A percentile compares a stretch with the other conserved stretches of the same genome.
Evolutionary conservation across 1,140 invertebrate genomes (phyloP).

Genomic region (Penaeus vannamei): DNA sequence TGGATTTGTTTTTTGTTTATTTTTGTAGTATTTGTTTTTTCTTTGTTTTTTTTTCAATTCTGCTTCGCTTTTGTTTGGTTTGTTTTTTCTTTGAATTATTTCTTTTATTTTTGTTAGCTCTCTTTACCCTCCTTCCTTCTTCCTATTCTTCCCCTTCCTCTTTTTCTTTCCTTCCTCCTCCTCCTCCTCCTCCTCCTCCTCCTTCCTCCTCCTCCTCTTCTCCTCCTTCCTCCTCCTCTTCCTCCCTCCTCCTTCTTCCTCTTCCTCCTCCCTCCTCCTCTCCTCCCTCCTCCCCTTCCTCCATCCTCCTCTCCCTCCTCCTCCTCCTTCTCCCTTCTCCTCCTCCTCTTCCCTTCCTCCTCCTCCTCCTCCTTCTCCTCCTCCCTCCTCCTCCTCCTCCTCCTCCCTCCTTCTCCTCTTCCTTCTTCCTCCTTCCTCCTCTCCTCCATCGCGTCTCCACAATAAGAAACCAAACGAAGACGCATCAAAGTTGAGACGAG

Average conservation of each 20-base stretch:
- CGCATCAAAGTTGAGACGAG: no score
- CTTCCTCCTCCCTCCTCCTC: background rate
- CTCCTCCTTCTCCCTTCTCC: no score
- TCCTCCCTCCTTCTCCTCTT: no score
- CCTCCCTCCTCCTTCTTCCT: background rate
- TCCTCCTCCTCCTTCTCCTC: no score
- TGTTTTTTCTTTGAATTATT: background rate
- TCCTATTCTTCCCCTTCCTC: background rate
- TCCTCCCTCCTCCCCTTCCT: no score
- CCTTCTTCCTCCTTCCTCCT: no score
- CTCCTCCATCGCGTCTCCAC: no score
- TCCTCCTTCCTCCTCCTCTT: background rate
- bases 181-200: no score
- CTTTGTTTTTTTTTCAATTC: background rate
- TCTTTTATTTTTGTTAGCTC: background rate
- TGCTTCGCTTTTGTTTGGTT: background rate
- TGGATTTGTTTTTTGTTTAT: background rate
- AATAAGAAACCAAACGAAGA: no score
- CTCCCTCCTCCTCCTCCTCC: no score
- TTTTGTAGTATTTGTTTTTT: background rate
- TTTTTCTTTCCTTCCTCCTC: background rate
- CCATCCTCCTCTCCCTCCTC: no score
- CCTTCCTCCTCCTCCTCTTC: background rate
- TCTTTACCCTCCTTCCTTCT: background rate
- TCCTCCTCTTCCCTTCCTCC: no score